Conservation (phyloP, 2,888 invertebrate species). For the Cyrtodaria siliqua region DNA sequence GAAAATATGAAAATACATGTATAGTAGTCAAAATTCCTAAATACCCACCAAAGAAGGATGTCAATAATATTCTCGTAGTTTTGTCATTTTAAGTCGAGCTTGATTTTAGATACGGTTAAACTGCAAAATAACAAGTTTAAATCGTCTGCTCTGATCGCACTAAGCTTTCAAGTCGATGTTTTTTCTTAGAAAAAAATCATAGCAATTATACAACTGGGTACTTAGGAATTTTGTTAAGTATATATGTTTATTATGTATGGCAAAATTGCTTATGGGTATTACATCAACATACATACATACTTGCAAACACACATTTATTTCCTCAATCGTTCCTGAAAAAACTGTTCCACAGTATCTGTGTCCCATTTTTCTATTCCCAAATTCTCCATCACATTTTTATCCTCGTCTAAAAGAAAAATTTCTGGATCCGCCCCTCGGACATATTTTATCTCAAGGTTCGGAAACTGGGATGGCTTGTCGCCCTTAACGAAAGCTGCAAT, state of each 20-base stretch:
- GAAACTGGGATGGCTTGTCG: slow-evolving; percentile 95
- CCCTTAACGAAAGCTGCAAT: slow-evolving; percentile 96
- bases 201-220: too few species aligned
- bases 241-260: background rate
- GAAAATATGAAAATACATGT: too few species aligned
- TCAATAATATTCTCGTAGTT: too few species aligned
- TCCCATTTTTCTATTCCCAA: slow-evolving; percentile 99
- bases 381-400: slow-evolving; percentile 92
- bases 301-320: slow-evolving; percentile 57
- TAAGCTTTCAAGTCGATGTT: too few species aligned
- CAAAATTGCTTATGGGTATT: too few species aligned
- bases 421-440: slow-evolving; percentile 97
- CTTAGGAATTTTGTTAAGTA: background rate
- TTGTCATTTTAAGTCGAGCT: too few species aligned
- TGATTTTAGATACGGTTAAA: too few species aligned
- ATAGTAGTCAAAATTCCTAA: too few species aligned
- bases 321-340: slow-evolving; percentile 94
- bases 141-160: background rate
- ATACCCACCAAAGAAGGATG: too few species aligned
- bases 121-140: too few species aligned
- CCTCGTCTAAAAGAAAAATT: slow-evolving; percentile 94
- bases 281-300: background rate
- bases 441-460: slow-evolving; percentile 96
- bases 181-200: too few species aligned
- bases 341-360: slow-evolving; percentile 98